Conservation (phyloP, 2,888 invertebrate genomes). For the Tholera decimalis region DNA sequence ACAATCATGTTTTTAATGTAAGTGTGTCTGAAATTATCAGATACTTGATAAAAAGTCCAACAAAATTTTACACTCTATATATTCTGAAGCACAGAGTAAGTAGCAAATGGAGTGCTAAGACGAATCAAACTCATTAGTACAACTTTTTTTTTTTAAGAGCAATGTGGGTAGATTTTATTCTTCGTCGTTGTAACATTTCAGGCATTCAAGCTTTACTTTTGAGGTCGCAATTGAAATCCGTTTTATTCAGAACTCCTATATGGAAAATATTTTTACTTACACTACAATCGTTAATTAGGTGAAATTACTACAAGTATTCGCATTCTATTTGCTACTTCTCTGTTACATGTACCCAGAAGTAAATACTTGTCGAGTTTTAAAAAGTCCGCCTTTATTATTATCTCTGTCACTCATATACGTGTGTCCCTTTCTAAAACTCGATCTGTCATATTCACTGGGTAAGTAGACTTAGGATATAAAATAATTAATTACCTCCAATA, state of each 20-base stretch:
- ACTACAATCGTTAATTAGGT: no score
- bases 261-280: no score
- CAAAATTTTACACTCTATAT: constrained; percentile 37
- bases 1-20: neutral
- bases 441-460: constrained; percentile 6
- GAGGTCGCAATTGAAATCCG: no score
- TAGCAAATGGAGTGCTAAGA: constrained; percentile 23
- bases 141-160: no score
- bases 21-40: neutral
- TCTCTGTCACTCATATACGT: neutral
- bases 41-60: neutral
- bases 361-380: neutral
- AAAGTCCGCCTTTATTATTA: neutral
- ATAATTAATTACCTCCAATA: constrained; percentile 63
- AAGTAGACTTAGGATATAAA: constrained; percentile 38
- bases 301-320: neutral
- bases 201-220: no score
- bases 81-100: constrained; percentile 25
- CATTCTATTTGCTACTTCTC: constrained; percentile 23
- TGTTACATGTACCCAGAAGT: neutral
- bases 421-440: constrained; percentile 1
- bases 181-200: no score
- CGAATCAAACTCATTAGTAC: no score
- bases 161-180: no score
- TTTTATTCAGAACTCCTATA: no score